These are phyloP conservation scores for Drosophila barbarae DNA, from an alignment of 2,888 invertebrate genomes.

Conservation along the genomic window DNA sequence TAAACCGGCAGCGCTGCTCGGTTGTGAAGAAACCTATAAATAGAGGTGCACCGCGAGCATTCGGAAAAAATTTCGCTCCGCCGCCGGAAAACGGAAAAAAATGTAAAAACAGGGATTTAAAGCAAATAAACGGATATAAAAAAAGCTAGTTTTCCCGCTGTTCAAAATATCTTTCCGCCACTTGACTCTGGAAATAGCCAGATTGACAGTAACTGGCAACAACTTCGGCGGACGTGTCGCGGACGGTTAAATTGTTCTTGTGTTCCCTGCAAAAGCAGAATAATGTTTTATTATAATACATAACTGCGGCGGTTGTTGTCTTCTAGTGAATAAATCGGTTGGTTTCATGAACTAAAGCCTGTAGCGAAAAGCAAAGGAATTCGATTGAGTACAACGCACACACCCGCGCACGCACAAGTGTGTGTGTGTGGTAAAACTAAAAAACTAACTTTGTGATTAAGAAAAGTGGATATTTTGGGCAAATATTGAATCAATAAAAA, in stretches of 20 bases:
- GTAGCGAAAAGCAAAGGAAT: not conserved
- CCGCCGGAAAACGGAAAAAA: not conserved
- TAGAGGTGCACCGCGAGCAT: no score
- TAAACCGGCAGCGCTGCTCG: not conserved
- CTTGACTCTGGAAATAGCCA: not conserved
- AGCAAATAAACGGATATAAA: not conserved
- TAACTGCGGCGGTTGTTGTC: not conserved
- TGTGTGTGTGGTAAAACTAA: slow-evolving; percentile 28
- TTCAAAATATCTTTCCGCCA: not conserved
- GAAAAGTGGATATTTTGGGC: slow-evolving; percentile 36
- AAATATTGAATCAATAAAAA: slow-evolving; percentile 59
- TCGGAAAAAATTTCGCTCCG: not conserved
- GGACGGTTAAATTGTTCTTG: slow-evolving; percentile 16
- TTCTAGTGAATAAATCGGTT: slow-evolving; percentile 18
- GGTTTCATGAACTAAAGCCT: not conserved
- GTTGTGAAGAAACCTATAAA: no score
- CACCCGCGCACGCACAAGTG: slow-evolving; percentile 15
- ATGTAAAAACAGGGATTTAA: not conserved
- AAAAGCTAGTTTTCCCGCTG: not conserved
- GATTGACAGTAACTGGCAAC: not conserved
- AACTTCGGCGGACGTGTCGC: slow-evolving; percentile 18
- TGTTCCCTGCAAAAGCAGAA: slow-evolving; percentile 2
- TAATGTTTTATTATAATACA: not conserved
- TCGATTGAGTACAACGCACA: slow-evolving; percentile 19
- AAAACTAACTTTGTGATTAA: slow-evolving; percentile 1